Conservation (phyloP, 2,113 vertebrate genomes). For the Oxygymnocypris stewartii region DNA sequence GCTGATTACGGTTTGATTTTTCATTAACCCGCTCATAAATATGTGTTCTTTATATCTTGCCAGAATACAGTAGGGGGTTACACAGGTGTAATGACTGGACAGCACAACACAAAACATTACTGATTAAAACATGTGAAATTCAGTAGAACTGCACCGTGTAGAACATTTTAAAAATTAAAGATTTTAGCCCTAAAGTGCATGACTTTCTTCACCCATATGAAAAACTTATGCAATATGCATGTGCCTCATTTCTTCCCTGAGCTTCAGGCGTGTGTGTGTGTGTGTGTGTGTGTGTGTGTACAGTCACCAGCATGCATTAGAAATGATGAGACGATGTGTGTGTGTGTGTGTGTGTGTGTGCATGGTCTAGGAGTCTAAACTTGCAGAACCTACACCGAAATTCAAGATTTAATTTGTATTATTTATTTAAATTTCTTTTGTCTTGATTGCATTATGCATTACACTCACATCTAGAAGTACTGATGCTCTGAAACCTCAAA, state of each 20-base stretch:
- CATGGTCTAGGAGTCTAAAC: not conserved
- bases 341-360: not conserved
- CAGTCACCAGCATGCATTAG: too few relatives aligned
- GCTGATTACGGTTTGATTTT: not conserved
- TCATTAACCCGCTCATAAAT: constrained; percentile 1
- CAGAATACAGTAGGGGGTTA: not conserved
- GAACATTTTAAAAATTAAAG: too few relatives aligned
- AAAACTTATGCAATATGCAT: too few relatives aligned
- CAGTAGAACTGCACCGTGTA: not conserved
- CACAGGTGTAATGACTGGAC: not conserved
- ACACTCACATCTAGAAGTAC: not conserved
- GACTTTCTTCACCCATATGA: too few relatives aligned
- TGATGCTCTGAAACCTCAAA: not conserved
- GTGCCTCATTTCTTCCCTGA: too few relatives aligned
- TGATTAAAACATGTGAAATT: not conserved
- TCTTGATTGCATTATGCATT: not conserved
- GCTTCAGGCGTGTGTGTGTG: too few relatives aligned
- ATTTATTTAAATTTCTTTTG: not conserved
- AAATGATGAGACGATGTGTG: too few relatives aligned
- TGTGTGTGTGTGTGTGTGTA: too few relatives aligned
- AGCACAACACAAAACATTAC: not conserved
- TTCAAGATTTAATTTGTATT: too few relatives aligned
- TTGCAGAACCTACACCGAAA: too few relatives aligned
- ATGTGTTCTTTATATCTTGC: not conserved
- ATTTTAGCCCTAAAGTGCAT: not conserved